Evolutionary conservation across 1,140 invertebrate species (phyloP).

Genomic region (Drosophila ironensis): DNA sequence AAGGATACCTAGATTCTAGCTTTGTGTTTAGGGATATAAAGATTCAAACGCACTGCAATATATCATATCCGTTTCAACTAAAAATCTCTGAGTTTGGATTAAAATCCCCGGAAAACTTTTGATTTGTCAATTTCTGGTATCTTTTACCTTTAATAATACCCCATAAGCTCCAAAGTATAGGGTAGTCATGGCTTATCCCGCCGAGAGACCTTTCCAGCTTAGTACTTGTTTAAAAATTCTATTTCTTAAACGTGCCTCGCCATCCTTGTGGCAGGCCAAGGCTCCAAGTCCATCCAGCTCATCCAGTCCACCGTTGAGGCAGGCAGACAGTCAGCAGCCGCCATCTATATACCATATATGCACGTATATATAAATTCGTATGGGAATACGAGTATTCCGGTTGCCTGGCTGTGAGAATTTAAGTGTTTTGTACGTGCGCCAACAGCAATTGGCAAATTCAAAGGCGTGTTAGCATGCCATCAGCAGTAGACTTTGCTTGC

Average conservation of each 20-base stretch:
- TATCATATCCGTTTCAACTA: too few relatives aligned
- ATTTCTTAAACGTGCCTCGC: slow-evolving; percentile 73
- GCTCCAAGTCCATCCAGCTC: slow-evolving; percentile 22
- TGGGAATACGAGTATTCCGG: slow-evolving; percentile 32
- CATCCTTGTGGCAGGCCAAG: slow-evolving; percentile 52
- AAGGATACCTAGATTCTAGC: too few relatives aligned
- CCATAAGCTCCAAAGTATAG: not conserved
- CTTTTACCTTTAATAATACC: not conserved
- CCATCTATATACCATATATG: too few relatives aligned
- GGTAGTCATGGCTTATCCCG: slow-evolving; percentile 30
- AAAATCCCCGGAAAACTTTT: not conserved
- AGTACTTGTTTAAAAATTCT: slow-evolving; percentile 75
- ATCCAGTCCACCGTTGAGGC: slow-evolving; percentile 20
- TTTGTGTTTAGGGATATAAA: too few relatives aligned
- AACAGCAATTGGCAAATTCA: slow-evolving; percentile 82
- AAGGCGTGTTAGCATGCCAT: slow-evolving; percentile 81
- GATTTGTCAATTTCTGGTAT: not conserved
- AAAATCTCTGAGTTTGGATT: too few relatives aligned
- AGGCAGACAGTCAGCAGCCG: slow-evolving; percentile 39
- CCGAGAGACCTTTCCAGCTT: slow-evolving; percentile 26
- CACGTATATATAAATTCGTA: slow-evolving; percentile 6
- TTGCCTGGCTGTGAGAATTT: slow-evolving; percentile 76
- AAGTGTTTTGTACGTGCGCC: slow-evolving; percentile 81
- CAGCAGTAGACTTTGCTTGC: slow-evolving; percentile 57
- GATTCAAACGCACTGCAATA: too few relatives aligned